Evolutionary conservation across 2,113 vertebrate genomes (phyloP), one percentile per base, ranked within the genome.

Genomic region (Macaca nemestrina): DNA sequence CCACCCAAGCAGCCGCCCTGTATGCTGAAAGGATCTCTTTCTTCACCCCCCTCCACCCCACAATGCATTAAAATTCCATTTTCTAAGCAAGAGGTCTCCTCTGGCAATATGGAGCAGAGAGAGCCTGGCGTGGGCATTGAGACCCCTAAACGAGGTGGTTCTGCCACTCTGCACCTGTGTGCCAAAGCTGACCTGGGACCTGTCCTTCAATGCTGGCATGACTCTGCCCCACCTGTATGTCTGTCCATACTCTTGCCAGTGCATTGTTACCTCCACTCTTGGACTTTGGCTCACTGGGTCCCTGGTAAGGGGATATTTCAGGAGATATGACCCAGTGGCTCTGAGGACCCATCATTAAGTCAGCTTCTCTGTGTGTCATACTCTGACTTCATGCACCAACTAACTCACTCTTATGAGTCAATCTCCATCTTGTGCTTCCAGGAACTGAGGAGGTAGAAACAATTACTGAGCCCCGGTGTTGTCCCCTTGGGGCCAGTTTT

Each of bases 341-440:
- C 87, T 82, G 73, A 22, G 43, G 83, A 83, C n/a, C 23, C 52
- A 55, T 8, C 35, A 2, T 83, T 10, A 82, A 55, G 76, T 93
- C 85, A 75, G 40, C 35, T 18, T 81, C 30, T 61, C 61, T 18
- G 2, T 82, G 83, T 75, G 61, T 85, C 94, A 55, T 30, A 57
- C 40, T 93, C 87, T 50, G 83, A 82, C 50, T 45, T 75, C 91
- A 59, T 1, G 30, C 30, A 30, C 43, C 64, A 30, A 55, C 75
- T 32, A n/a, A n/a, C 43, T 93, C 80, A 18, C 30, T 61, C 48
- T 22, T 30, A 6, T 70, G 96, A 96, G 79, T 92, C 90, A 93
- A 5, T 52, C 70, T 57, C 22, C 43, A n/a, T 50, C 43, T 55
- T 22, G 27, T 35, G 50, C 79, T 97, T 96, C 95, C 50, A 79